Evolutionary conservation across 2,888 invertebrate species (phyloP).

Genomic region (Drosophila mimica): DNA sequence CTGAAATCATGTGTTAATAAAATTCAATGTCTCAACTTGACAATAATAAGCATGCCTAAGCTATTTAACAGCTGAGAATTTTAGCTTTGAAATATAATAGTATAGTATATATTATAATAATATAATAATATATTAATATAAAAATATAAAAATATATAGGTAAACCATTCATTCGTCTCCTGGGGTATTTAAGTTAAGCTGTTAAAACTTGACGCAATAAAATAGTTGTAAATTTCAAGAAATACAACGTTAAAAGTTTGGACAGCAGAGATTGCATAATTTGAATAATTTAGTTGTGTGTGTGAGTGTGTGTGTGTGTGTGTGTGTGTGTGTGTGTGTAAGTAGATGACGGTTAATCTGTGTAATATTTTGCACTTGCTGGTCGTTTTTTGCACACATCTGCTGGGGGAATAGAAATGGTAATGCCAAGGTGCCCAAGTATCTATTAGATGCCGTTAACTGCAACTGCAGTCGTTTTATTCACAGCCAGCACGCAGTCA

Average conservation of each 20-base stretch:
- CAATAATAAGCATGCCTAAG: neutral
- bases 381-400: slow-evolving; percentile 18
- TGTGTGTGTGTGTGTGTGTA: neutral
- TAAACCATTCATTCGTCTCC: neutral
- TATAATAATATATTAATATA: too few species aligned
- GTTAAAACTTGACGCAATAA: neutral
- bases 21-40: neutral
- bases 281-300: neutral
- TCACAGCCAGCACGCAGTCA: slow-evolving; percentile 69
- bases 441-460: slow-evolving; percentile 81
- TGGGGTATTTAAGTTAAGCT: neutral
- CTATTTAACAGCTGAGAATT: neutral
- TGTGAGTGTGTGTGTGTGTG: neutral
- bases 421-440: slow-evolving; percentile 78
- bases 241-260: neutral
- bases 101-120: too few species aligned
- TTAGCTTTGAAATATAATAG: too few species aligned
- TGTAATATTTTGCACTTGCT: neutral
- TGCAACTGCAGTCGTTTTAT: slow-evolving; percentile 72
- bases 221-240: neutral
- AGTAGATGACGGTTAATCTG: neutral
- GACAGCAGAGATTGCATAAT: neutral
- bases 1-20: neutral
- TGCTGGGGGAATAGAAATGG: slow-evolving; percentile 39
- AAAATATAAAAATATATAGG: neutral